Percentiles rank a stretch among this genome's conserved stretches.
Conservation (phyloP, 2,888 invertebrate species). For the Rotaria socialis region DNA sequence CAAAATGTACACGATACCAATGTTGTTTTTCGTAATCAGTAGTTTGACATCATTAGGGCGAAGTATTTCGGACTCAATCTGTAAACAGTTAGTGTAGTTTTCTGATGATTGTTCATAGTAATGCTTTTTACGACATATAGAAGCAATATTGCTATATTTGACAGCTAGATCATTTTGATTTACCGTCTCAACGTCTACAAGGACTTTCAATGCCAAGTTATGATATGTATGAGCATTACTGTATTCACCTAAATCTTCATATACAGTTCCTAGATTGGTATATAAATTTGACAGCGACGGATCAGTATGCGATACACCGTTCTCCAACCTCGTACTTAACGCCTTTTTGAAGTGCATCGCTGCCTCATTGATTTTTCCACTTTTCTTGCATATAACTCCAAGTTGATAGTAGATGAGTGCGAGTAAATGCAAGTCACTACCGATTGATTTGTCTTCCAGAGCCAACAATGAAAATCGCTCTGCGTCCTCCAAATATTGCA, state of each 20-base stretch:
- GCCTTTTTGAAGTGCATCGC: neutral
- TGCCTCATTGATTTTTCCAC: neutral
- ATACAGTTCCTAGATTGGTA: neutral
- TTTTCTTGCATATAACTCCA: neutral
- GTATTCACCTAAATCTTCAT: neutral
- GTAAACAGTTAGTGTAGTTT: neutral
- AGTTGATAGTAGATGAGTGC: neutral
- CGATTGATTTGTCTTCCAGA: neutral
- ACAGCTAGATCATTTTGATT: neutral
- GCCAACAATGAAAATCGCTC: neutral
- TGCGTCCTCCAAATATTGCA: neutral
- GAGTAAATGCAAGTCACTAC: neutral
- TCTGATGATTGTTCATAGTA: neutral
- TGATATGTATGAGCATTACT: neutral
- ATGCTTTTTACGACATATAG: neutral
- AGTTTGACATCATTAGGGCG: neutral
- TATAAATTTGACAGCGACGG: constrained; percentile 1
- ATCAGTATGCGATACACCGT: neutral
- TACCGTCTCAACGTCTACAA: neutral
- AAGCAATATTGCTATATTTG: constrained; percentile 13
- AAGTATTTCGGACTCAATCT: neutral
- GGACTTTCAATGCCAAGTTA: neutral
- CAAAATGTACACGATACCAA: neutral
- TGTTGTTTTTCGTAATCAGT: neutral
- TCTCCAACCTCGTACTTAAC: neutral